A percentile compares a stretch with the other conserved stretches of the same genome.
phyloP scores from a whole-genome alignment of 2,113 vertebrate genomes.

The Phrynocephalus versicolor region DNA sequence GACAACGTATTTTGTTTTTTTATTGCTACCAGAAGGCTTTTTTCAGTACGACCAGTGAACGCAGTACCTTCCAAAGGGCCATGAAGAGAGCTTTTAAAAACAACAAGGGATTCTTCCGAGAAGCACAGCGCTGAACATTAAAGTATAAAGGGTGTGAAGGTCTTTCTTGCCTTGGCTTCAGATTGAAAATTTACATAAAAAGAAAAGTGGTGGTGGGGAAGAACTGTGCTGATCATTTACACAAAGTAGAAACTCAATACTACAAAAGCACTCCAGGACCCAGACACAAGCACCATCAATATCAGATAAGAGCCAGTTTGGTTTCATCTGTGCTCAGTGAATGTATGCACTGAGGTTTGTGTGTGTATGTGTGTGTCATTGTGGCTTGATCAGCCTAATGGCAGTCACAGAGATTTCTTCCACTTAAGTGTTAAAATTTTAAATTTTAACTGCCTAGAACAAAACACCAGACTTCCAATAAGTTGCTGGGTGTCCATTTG shows the following conservation, averaged over 20 bases:
- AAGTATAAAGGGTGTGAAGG: slow-evolving; percentile 23
- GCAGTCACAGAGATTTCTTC: slow-evolving; percentile 33
- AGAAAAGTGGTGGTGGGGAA: slow-evolving; percentile 52
- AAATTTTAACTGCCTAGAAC: neutral
- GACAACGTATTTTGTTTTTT: slow-evolving; percentile 77
- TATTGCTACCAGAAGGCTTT: slow-evolving; percentile 86
- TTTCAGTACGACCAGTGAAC: slow-evolving; percentile 69
- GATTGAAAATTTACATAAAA: slow-evolving; percentile 59
- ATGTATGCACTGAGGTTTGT: neutral
- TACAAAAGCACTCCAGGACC: slow-evolving; percentile 18
- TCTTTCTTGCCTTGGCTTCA: slow-evolving; percentile 17
- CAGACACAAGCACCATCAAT: slow-evolving; percentile 25
- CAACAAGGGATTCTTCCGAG: slow-evolving; percentile 57
- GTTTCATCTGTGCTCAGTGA: slow-evolving; percentile 38
- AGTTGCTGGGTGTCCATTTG: neutral
- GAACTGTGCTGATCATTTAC: slow-evolving; percentile 40
- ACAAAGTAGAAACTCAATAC: slow-evolving; percentile 36
- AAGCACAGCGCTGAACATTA: slow-evolving; percentile 54
- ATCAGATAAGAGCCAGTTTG: slow-evolving; percentile 34
- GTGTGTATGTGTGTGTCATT: slow-evolving; percentile 32
- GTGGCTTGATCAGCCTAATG: neutral
- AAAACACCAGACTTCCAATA: neutral
- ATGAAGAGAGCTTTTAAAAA: slow-evolving; percentile 74
- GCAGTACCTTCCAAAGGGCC: slow-evolving; percentile 76
- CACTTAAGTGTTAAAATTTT: slow-evolving; percentile 11